Percentiles rank a stretch among this genome's conserved stretches.
These are phyloP conservation scores for Nephotettix cincticeps DNA, from an alignment of 1,140 invertebrate species.

Conservation along the genomic window DNA sequence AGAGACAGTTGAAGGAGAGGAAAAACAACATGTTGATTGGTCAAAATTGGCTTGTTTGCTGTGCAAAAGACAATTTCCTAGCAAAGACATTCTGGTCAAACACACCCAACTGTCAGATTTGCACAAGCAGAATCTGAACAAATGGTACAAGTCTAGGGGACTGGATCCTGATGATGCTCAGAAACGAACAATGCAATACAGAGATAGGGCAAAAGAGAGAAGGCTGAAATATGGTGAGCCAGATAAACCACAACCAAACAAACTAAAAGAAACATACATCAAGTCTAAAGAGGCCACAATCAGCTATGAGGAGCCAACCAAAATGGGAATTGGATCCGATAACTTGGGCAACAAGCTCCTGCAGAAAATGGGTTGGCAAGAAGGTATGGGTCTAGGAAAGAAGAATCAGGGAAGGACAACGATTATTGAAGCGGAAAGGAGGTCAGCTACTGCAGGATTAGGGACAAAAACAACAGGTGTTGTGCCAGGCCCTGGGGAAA, in stretches of 20 bases:
- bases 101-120: constrained; percentile 93
- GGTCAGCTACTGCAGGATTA: constrained; percentile 68
- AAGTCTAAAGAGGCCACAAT: constrained; percentile 56
- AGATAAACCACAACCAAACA: constrained; percentile 70
- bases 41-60: constrained; percentile 89
- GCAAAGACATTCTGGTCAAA: constrained; percentile 82
- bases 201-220: constrained; percentile 95
- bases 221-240: constrained; percentile 91
- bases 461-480: constrained; percentile 72
- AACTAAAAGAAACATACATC: constrained; percentile 65
- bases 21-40: constrained; percentile 66
- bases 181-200: constrained; percentile 63
- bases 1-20: constrained; percentile 37
- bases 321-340: constrained; percentile 75
- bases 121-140: constrained; percentile 90
- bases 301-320: constrained; percentile 63
- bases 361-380: constrained; percentile 98
- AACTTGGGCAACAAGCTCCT: constrained; percentile 92
- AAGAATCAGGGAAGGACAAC: constrained; percentile 90
- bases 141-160: constrained; percentile 57
- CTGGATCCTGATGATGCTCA: constrained; percentile 57
- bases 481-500: constrained; percentile 75
- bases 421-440: constrained; percentile 77
- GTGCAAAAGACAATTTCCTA: constrained; percentile 94
- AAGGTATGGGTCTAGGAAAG: constrained; percentile 92